Percentiles rank a stretch among this genome's conserved stretches.
Evolutionary conservation across 2,888 invertebrate species (phyloP).

Genomic region (Cantharis lateralis): DNA sequence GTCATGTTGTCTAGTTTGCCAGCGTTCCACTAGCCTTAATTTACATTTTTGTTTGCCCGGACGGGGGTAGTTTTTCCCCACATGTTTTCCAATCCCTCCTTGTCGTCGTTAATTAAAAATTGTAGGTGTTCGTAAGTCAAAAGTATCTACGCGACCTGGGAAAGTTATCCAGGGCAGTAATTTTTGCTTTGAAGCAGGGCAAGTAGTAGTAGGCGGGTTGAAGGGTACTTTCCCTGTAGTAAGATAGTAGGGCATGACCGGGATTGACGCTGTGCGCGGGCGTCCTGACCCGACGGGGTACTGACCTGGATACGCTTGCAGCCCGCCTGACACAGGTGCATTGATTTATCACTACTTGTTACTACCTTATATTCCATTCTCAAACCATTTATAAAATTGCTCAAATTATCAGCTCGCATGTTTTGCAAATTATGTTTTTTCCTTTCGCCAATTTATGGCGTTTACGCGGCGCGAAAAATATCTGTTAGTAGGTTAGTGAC

Average conservation of each 20-base stretch:
- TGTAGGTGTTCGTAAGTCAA: constrained; percentile 24
- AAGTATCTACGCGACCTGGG: constrained; percentile 30
- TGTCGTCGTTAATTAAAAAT: not conserved
- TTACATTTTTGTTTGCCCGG: not conserved
- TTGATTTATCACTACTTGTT: constrained; percentile 50
- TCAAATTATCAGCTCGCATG: constrained; percentile 15
- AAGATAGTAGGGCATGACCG: constrained; percentile 41
- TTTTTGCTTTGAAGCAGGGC: constrained; percentile 34
- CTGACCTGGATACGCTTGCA: constrained; percentile 51
- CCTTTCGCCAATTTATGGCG: constrained; percentile 1
- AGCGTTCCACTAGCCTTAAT: not conserved
- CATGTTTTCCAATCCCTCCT: not conserved
- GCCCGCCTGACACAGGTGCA: constrained; percentile 51
- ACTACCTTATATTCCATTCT: constrained; percentile 26
- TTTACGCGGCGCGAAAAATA: not conserved
- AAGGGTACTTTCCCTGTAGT: constrained; percentile 35
- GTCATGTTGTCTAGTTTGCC: not conserved
- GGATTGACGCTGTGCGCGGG: constrained; percentile 40
- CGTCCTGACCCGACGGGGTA: constrained; percentile 52
- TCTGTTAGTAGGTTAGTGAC: constrained; percentile 4
- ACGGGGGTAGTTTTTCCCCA: not conserved
- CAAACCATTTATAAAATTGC: constrained; percentile 15
- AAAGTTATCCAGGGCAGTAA: constrained; percentile 33
- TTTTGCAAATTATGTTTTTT: constrained; percentile 5
- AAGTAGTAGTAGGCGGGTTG: constrained; percentile 33